Conservation (phyloP, 2,888 invertebrate species). For the Drosophila acutilabella region DNA sequence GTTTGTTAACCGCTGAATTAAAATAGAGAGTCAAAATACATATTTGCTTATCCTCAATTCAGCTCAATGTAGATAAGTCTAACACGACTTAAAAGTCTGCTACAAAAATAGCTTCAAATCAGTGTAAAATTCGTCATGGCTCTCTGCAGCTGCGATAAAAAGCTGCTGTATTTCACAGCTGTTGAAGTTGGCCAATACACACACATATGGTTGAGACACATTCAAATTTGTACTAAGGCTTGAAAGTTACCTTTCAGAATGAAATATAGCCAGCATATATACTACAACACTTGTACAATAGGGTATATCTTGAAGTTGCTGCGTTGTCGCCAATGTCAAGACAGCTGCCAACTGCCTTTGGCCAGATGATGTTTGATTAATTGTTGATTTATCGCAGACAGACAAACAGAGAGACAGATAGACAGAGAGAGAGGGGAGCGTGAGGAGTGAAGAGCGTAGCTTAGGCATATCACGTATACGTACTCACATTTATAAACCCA, state of each 20-base stretch:
- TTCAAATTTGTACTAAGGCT: slow-evolving; percentile 25
- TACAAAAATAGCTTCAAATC: not conserved
- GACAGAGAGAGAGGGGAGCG: not conserved
- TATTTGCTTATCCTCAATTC: no score
- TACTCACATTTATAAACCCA: slow-evolving; percentile 61
- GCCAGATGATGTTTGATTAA: slow-evolving; percentile 79
- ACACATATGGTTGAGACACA: not conserved
- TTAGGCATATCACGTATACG: slow-evolving; percentile 57
- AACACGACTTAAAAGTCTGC: no score
- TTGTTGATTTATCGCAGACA: slow-evolving; percentile 82
- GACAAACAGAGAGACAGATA: slow-evolving; percentile 9
- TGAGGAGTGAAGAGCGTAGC: slow-evolving; percentile 9
- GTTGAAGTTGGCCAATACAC: slow-evolving; percentile 2
- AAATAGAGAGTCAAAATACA: no score
- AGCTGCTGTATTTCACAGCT: slow-evolving; percentile 18
- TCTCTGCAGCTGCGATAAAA: slow-evolving; percentile 1
- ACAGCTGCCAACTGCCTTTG: slow-evolving; percentile 53
- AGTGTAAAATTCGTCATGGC: not conserved
- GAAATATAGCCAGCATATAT: slow-evolving; percentile 40
- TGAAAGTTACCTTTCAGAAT: slow-evolving; percentile 28
- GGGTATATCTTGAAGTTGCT: slow-evolving; percentile 12
- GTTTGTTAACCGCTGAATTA: no score
- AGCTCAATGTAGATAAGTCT: no score
- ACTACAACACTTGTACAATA: not conserved
- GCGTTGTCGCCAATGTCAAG: slow-evolving; percentile 47